Evolutionary conservation across 2,797 vertebrate genomes (phyloP).

Genomic region (Leuciscus waleckii): DNA sequence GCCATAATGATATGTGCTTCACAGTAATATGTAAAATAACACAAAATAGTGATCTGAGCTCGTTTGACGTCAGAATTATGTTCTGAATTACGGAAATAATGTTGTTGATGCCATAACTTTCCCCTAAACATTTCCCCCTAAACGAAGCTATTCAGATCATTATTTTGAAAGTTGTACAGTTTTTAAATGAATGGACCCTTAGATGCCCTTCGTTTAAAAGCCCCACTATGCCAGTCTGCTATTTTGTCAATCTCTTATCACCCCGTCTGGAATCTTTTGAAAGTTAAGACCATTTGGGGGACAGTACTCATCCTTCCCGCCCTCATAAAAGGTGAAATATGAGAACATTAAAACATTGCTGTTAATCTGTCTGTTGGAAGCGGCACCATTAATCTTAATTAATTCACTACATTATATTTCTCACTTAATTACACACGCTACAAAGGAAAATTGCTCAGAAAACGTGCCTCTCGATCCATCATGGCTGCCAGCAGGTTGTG

Average conservation of each 20-base stretch:
- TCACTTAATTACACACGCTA: constrained; percentile 81
- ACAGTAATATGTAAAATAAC: not conserved
- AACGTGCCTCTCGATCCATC: constrained; percentile 78
- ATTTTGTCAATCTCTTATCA: constrained; percentile 22
- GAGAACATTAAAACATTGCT: constrained; percentile 73
- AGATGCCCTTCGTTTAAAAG: not conserved
- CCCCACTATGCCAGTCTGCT: not conserved
- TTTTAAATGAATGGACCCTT: not conserved
- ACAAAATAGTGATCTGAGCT: not conserved
- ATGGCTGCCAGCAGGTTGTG: constrained; percentile 69
- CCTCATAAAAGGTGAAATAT: constrained; percentile 74
- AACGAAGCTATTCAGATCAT: not conserved
- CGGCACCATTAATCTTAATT: constrained; percentile 81
- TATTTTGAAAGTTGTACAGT: not conserved
- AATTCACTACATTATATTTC: constrained; percentile 79
- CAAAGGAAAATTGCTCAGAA: constrained; percentile 80
- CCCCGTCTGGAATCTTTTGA: constrained; percentile 53
- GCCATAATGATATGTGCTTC: not conserved
- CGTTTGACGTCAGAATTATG: not conserved
- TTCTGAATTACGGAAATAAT: not conserved
- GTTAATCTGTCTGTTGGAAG: constrained; percentile 80
- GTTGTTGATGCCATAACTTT: not conserved
- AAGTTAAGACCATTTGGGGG: constrained; percentile 28
- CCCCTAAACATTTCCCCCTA: not conserved
- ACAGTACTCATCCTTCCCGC: constrained; percentile 49